Conservation (phyloP, 2,113 vertebrate species). For the Eolophus roseicapilla region DNA sequence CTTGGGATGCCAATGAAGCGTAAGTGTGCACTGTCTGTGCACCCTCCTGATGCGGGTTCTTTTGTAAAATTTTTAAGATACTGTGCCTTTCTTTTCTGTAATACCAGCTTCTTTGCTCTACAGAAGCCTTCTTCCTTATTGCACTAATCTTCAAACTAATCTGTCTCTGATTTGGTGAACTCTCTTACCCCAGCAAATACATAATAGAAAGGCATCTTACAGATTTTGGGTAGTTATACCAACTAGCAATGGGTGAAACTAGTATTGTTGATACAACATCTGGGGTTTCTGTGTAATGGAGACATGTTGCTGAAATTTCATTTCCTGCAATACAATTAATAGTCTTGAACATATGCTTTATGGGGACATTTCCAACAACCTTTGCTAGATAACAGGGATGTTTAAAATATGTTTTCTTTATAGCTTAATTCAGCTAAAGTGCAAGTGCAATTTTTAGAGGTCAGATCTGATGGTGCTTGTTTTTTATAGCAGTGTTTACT, state of each 20-base stretch:
- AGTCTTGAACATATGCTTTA: constrained; percentile 30
- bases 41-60: accelerated
- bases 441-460: background rate
- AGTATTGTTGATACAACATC: background rate
- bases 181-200: background rate
- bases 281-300: background rate
- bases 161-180: background rate
- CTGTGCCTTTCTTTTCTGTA: background rate
- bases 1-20: background rate
- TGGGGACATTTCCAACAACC: constrained; percentile 2
- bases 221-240: background rate
- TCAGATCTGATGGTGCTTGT: background rate
- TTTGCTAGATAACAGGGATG: background rate
- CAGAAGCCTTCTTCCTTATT: background rate
- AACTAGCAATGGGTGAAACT: background rate
- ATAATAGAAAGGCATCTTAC: background rate
- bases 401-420: background rate
- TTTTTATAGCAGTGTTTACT: background rate
- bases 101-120: background rate
- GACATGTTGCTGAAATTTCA: background rate
- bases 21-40: background rate
- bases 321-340: constrained; percentile 20
- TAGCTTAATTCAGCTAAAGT: background rate
- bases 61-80: background rate
- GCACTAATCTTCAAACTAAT: background rate